phyloP scores from a whole-genome alignment of 2,113 vertebrate genomes.

The Clupea harengus region DNA sequence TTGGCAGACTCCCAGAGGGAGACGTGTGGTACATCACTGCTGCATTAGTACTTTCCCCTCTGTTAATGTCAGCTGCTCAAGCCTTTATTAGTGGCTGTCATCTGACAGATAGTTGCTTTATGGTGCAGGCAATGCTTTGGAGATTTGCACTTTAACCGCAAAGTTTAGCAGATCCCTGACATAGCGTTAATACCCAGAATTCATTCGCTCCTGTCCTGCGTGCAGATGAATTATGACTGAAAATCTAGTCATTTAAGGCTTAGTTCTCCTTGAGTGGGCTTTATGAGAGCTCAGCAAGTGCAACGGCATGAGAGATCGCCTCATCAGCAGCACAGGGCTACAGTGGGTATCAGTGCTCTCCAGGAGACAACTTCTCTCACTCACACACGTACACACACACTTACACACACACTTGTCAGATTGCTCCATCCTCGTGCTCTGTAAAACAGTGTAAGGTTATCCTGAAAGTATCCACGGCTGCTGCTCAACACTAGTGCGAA shows the following conservation, averaged over 20 bases:
- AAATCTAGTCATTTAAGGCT: neutral
- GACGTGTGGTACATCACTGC: conserved; percentile 40
- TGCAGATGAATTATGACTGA: conserved; percentile 10
- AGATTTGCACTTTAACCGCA: conserved; percentile 67
- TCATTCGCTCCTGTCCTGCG: conserved; percentile 28
- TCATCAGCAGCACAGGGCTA: neutral
- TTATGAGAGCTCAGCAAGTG: neutral
- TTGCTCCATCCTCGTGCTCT: neutral
- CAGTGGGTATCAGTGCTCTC: neutral
- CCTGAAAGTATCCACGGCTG: conserved; percentile 21
- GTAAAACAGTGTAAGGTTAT: conserved; percentile 30
- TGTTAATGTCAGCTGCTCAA: conserved; percentile 81
- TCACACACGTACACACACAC: neutral
- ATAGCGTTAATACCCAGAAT: conserved; percentile 50
- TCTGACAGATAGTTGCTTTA: conserved; percentile 82
- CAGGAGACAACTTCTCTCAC: neutral
- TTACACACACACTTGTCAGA: neutral
- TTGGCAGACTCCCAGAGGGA: conserved; percentile 40
- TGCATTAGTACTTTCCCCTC: conserved; percentile 77
- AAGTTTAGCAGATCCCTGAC: conserved; percentile 57
- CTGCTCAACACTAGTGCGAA: conserved; percentile 47
- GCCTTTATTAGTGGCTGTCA: conserved; percentile 60
- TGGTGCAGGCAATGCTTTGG: conserved; percentile 66
- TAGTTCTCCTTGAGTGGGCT: neutral
- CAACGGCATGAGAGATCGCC: neutral